phyloP scores from a whole-genome alignment of 2,113 vertebrate species.

The Lota lota region DNA sequence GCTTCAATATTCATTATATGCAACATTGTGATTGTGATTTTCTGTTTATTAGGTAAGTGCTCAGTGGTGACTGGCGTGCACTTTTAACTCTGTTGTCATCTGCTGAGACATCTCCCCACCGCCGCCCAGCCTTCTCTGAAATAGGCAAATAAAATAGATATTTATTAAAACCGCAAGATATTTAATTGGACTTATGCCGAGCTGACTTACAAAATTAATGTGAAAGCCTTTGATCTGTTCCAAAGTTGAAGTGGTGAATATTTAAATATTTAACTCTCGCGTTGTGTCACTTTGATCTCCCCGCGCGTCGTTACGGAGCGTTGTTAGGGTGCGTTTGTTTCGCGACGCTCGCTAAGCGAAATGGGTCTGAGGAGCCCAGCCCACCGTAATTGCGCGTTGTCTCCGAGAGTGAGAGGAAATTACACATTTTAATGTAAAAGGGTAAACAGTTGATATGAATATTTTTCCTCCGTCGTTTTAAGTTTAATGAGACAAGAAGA shows the following conservation, averaged over 20 bases:
- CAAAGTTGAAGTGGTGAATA: conserved; percentile 74
- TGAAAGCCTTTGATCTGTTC: conserved; percentile 76
- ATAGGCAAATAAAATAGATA: conserved; percentile 61
- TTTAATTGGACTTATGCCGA: conserved; percentile 75
- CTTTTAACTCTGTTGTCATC: conserved; percentile 69
- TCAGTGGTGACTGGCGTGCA: conserved; percentile 38
- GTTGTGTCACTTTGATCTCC: conserved; percentile 72
- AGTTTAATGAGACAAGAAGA: conserved; percentile 75
- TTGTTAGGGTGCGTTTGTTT: conserved; percentile 79
- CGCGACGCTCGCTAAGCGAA: conserved; percentile 69
- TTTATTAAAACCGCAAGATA: conserved; percentile 64
- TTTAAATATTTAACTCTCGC: conserved; percentile 79
- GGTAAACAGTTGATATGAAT: conserved; percentile 77
- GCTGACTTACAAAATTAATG: conserved; percentile 71
- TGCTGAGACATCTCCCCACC: conserved; percentile 35
- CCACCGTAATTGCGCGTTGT: conserved; percentile 73
- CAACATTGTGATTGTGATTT: conserved; percentile 33
- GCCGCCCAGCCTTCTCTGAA: conserved; percentile 43
- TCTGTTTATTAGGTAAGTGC: background rate
- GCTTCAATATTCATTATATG: conserved; percentile 31
- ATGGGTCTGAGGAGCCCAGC: conserved; percentile 64
- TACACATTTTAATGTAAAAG: conserved; percentile 73
- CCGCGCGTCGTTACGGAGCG: conserved; percentile 16
- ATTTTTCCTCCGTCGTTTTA: conserved; percentile 62
- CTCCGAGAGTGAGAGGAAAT: conserved; percentile 68